Conservation (phyloP, 2,113 vertebrate genomes). For the Tenrec ecaudatus region DNA sequence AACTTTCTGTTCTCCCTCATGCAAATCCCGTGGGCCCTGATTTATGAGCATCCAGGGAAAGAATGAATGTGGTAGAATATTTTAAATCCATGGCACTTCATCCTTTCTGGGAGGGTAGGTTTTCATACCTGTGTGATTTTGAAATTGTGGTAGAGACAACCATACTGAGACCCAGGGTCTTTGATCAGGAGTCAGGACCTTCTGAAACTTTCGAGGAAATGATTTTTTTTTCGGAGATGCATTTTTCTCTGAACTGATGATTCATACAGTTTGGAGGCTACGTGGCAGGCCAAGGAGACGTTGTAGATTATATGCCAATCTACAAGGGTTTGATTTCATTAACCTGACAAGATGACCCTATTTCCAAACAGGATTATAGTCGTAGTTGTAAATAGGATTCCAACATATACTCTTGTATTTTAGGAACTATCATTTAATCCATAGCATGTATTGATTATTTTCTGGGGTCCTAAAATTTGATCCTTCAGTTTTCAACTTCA, state of each 20-base stretch:
- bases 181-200: not conserved
- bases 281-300: not conserved
- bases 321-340: not conserved
- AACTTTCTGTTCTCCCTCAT: not conserved
- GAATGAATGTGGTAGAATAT: not conserved
- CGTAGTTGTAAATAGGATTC: not conserved
- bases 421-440: not conserved
- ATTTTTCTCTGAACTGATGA: not conserved
- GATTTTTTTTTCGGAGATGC: not conserved
- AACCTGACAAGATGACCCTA: not conserved
- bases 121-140: constrained; percentile 21
- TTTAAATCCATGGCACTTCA: not conserved
- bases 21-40: not conserved
- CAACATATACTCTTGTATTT: not conserved
- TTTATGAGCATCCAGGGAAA: not conserved
- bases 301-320: not conserved
- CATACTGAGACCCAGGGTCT: not conserved
- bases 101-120: not conserved
- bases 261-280: not conserved
- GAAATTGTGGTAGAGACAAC: not conserved
- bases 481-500: not conserved
- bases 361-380: not conserved
- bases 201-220: not conserved
- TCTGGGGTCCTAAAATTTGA: not conserved
- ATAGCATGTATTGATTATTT: not conserved